A percentile compares a stretch with the other conserved stretches of the same genome.
These are phyloP conservation scores for Cotesia congregata DNA, from an alignment of 2,888 invertebrate species.

Conservation along the genomic window DNA sequence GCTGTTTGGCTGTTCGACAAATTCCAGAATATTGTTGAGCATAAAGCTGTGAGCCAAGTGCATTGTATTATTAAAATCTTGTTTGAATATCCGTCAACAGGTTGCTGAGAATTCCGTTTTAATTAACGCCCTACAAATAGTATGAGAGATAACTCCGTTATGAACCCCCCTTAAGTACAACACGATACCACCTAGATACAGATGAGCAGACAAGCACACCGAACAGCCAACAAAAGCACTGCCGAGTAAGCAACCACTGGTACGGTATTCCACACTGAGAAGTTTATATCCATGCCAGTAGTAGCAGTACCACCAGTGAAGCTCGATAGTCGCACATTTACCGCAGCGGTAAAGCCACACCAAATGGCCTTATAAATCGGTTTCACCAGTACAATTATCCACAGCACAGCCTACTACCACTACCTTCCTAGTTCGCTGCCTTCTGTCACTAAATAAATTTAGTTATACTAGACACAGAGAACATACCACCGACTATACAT, in stretches of 20 bases:
- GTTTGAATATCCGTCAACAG: constrained; percentile 9
- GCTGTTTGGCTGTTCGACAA: too few relatives aligned
- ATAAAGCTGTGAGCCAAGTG: background rate
- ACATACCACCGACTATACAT: too few relatives aligned
- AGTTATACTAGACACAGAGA: background rate
- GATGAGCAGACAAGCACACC: background rate
- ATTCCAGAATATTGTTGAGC: too few relatives aligned
- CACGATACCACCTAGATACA: background rate
- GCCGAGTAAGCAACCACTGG: background rate
- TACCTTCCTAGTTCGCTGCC: background rate
- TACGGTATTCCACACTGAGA: background rate
- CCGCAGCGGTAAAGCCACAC: constrained; percentile 44
- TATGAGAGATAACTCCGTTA: constrained; percentile 10
- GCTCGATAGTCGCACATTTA: constrained; percentile 38
- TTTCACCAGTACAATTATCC: constrained; percentile 1
- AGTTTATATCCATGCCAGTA: constrained; percentile 36
- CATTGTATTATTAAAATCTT: background rate
- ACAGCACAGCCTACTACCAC: constrained; percentile 18
- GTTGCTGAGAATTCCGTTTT: constrained; percentile 19
- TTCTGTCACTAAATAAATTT: background rate
- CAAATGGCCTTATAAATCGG: constrained; percentile 48
- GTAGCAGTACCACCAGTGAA: background rate
- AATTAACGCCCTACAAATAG: constrained; percentile 1
- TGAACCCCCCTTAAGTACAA: background rate
- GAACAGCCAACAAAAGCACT: background rate